Evolutionary conservation across 2,113 vertebrate species (phyloP).

Genomic region (Equus quagga): DNA sequence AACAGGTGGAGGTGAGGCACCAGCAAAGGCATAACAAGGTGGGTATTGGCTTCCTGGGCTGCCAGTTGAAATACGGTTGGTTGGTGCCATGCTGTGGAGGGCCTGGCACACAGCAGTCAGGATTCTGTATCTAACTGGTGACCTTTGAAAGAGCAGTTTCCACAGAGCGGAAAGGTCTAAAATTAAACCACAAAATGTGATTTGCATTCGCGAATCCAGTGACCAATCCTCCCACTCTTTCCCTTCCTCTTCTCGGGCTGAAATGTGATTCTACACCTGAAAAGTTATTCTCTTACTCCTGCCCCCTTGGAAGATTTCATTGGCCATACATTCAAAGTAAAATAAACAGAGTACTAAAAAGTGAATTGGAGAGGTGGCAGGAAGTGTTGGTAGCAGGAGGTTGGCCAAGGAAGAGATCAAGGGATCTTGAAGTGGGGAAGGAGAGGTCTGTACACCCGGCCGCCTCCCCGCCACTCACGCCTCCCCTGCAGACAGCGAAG

Average conservation of each 20-base stretch:
- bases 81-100: neutral
- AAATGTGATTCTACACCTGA: neutral
- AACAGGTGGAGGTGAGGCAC: neutral
- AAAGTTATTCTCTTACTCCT: conserved; percentile 2
- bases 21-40: neutral
- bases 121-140: neutral
- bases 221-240: neutral
- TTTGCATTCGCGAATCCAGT: neutral
- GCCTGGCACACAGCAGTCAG: neutral
- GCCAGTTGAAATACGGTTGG: neutral
- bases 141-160: neutral
- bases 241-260: neutral
- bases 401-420: neutral
- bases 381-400: neutral
- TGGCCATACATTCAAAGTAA: neutral
- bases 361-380: neutral
- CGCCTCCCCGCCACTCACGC: neutral
- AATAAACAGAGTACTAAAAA: conserved; percentile 36
- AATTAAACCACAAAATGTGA: neutral
- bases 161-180: neutral
- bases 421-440: neutral
- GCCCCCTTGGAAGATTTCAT: neutral
- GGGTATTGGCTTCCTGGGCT: neutral
- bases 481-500: neutral
- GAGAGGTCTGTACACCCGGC: neutral